Base-by-base conservation (phyloP, 2,797 vertebrate species). In the Mionectes olivaceus region DNA sequence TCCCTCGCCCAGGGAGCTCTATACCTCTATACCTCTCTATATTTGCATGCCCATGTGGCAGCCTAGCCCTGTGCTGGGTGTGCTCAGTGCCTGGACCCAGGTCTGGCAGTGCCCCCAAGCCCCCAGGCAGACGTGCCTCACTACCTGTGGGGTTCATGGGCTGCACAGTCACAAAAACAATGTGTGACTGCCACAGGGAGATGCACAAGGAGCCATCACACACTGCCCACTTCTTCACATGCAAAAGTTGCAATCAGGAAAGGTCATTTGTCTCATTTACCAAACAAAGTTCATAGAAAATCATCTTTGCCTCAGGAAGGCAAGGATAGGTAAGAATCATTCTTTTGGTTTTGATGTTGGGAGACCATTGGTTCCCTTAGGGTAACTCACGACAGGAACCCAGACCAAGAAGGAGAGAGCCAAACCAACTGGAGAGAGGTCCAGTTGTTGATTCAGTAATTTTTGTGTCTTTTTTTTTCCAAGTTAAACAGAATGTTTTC, bases 51-150 rank as follows among this genome's bases (percentile, higher is more conserved):
- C 55, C 28, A n/a, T 10, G 25, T 69, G 50, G 49, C 12, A 73
- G 22, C 56, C 30, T 60, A 69, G 50, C 19, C 32, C 35, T 0
- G 0, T n/a, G 44, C 41, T 83, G 22, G 30, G 8, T 32, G 30
- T 46, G 53, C 41, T 25, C 35, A 24, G 61, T 21, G 56, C 23
- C 52, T 4, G 3, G 22, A 43, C 1, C 2, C 61, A 59, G 49
- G 59, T 30, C 85, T 55, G n/a, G 22, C 3, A 0, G 30, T 86
- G 39, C 12, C 22, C 9, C 49, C 1, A 2, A 41, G 32, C 44
- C 44, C 63, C 35, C 0, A 1, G 19, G 44, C 28, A 77, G 55
- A 39, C 0, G 3, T 37, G 19, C 13, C 35, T 25, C 3, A 0
- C 47, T 57, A 30, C 21, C 17, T 5, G 0, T 3, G 8, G n/a